Percentiles rank a stretch among this genome's conserved stretches.
Conservation (phyloP, 2,888 invertebrate genomes). For the Macrophya alboannulata region DNA sequence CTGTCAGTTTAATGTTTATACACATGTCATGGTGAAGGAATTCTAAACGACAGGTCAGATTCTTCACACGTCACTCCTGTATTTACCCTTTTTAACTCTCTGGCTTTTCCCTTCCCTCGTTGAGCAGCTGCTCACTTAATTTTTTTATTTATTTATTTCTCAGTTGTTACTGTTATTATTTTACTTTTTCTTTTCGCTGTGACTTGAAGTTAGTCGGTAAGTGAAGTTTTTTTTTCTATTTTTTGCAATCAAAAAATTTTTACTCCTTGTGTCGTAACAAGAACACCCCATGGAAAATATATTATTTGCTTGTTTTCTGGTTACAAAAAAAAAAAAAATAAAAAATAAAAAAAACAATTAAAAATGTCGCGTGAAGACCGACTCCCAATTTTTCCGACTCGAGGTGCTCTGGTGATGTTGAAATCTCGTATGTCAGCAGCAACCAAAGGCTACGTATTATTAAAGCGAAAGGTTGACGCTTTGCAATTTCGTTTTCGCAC, state of each 20-base stretch:
- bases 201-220: slow-evolving; percentile 6
- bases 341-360: neutral
- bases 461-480: slow-evolving; percentile 35
- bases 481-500: neutral
- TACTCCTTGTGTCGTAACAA: neutral
- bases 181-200: neutral
- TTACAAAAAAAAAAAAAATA: neutral
- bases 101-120: neutral
- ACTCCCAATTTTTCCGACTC: slow-evolving; percentile 22
- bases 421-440: neutral
- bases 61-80: slow-evolving; percentile 28
- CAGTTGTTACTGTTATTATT: neutral
- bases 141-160: neutral
- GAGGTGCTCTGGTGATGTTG: slow-evolving; percentile 24
- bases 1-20: slow-evolving; percentile 39
- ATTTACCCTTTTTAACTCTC: slow-evolving; percentile 14
- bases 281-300: neutral
- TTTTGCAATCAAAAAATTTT: neutral
- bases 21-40: slow-evolving; percentile 26
- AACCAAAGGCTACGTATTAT: neutral
- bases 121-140: neutral
- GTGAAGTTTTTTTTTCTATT: neutral
- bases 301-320: neutral
- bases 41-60: slow-evolving; percentile 38
- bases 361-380: slow-evolving; percentile 16